Evolutionary conservation across 2,797 vertebrate genomes (phyloP).

Genomic region (Botia kubotai): DNA sequence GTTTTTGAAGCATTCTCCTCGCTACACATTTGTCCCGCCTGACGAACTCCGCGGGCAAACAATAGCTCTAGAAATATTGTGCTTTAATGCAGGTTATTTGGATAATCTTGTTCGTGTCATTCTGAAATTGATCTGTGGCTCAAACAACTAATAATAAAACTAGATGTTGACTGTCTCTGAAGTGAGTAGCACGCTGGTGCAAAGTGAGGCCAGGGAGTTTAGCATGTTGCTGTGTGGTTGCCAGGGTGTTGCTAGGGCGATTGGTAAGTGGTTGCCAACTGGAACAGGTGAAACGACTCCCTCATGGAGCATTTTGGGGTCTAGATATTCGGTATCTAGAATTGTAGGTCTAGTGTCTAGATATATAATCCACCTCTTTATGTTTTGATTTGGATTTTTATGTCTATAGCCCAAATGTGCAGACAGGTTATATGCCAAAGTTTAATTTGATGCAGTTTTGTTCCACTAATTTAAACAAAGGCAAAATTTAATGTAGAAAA

Average conservation of each 20-base stretch:
- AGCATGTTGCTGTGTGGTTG: too few species aligned
- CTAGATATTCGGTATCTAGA: too few species aligned
- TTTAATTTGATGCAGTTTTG: too few species aligned
- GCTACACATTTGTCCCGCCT: slow-evolving; percentile 3
- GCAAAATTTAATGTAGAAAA: too few species aligned
- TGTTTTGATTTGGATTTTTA: neutral
- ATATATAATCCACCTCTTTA: too few species aligned
- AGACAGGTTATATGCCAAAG: neutral
- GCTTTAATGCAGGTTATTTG: neutral
- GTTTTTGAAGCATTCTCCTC: neutral
- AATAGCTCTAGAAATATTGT: neutral
- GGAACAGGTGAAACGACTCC: too few species aligned
- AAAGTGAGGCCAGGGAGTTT: neutral
- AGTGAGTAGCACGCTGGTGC: neutral
- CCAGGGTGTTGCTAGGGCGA: too few species aligned
- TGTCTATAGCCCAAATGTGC: neutral
- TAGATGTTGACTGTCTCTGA: neutral
- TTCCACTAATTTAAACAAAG: too few species aligned
- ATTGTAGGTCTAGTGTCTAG: too few species aligned
- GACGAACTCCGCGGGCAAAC: neutral
- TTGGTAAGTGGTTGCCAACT: too few species aligned
- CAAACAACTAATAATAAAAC: neutral
- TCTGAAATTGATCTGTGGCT: neutral
- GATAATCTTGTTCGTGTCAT: neutral
- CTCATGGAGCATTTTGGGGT: too few species aligned